These are phyloP conservation scores for Forbesichthys papilliferus DNA, from an alignment of 2,113 vertebrate genomes.

Conservation along the genomic window DNA sequence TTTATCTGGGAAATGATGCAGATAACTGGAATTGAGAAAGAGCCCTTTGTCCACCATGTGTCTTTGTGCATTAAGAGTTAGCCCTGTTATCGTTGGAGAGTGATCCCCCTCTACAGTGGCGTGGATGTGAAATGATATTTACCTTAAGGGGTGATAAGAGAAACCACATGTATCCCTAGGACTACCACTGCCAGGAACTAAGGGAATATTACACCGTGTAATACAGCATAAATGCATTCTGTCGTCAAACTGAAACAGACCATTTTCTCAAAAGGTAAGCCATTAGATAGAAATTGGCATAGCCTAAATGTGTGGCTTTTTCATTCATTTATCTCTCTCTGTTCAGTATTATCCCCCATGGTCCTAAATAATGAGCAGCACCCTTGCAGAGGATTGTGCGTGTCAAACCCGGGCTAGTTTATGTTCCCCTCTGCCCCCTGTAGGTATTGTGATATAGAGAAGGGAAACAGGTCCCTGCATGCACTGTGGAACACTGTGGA, in stretches of 20 bases:
- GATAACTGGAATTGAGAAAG: background rate
- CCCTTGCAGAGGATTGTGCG: constrained; percentile 26
- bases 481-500: constrained; percentile 1
- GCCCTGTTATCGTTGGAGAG: constrained; percentile 1
- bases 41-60: background rate
- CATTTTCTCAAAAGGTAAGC: no score
- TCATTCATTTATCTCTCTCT: constrained; percentile 28
- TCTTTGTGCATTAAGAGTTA: background rate
- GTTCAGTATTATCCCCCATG: constrained; percentile 19
- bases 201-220: no score
- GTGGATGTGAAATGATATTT: background rate
- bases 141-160: background rate
- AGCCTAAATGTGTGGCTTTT: no score
- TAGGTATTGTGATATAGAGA: constrained; percentile 61
- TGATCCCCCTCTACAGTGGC: background rate
- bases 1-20: background rate
- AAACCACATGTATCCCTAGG: no score
- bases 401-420: constrained; percentile 41
- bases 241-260: no score
- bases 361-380: constrained; percentile 13
- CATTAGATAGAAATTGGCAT: no score
- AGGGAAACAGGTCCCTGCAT: background rate
- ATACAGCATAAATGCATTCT: no score
- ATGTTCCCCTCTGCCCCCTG: constrained; percentile 54
- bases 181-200: no score